Conservation (phyloP, 1,140 invertebrate genomes). For the Epicauta chinensis region DNA sequence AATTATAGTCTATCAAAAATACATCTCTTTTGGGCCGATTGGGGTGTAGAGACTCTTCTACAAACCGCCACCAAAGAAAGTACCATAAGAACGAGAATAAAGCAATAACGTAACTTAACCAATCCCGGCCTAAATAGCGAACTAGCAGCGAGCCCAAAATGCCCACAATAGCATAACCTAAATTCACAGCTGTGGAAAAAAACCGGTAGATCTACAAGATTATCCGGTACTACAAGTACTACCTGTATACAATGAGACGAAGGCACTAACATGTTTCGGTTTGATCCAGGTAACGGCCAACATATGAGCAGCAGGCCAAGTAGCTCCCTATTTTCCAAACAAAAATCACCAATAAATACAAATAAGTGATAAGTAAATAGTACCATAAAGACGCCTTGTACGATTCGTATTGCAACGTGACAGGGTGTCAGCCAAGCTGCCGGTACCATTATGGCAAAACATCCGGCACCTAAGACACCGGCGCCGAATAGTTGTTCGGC, state of each 20-base stretch:
- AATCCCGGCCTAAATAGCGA: constrained; percentile 48
- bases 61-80: constrained; percentile 59
- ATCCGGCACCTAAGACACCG: constrained; percentile 49
- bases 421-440: constrained; percentile 52
- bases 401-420: constrained; percentile 50
- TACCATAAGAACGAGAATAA: constrained; percentile 57
- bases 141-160: constrained; percentile 50
- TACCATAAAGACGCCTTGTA: constrained; percentile 54
- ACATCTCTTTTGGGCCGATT: constrained; percentile 40
- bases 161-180: constrained; percentile 51
- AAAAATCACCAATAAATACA: neutral
- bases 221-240: neutral
- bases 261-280: constrained; percentile 50
- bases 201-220: neutral
- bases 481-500: constrained; percentile 51
- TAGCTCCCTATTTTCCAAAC: constrained; percentile 44
- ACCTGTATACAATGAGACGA: constrained; percentile 54
- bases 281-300: constrained; percentile 55
- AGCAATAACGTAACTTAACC: constrained; percentile 55
- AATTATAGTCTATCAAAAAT: constrained; percentile 16
- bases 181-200: constrained; percentile 50
- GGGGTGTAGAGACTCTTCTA: constrained; percentile 51
- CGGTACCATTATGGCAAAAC: constrained; percentile 49
- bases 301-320: constrained; percentile 55
- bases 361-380: neutral